phyloP scores from a whole-genome alignment of 2,888 invertebrate species.

The Chelonus formosanus region DNA sequence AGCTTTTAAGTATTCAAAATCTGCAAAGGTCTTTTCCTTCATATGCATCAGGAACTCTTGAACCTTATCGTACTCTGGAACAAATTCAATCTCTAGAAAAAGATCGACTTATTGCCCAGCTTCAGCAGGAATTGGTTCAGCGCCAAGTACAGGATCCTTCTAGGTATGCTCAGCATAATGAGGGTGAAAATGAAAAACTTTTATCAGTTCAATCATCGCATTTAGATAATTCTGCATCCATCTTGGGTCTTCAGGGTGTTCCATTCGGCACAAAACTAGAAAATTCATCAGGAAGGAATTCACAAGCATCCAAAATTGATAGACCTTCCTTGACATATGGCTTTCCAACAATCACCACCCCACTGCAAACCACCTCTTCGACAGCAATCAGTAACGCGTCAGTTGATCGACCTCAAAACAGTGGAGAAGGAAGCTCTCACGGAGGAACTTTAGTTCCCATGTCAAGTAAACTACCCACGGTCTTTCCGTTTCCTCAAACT shows the following conservation, averaged over 20 bases:
- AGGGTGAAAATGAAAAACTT: constrained; percentile 11
- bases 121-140: constrained; percentile 50
- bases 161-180: constrained; percentile 48
- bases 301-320: too few relatives aligned
- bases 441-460: constrained; percentile 38
- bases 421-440: constrained; percentile 35
- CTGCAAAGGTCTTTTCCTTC: constrained; percentile 29
- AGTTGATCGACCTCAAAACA: constrained; percentile 8
- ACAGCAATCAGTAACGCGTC: constrained; percentile 23
- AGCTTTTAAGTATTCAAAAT: constrained; percentile 9
- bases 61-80: constrained; percentile 47
- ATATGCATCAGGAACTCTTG: constrained; percentile 56
- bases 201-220: too few relatives aligned
- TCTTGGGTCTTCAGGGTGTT: too few relatives aligned
- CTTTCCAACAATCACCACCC: too few relatives aligned
- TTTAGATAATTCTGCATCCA: too few relatives aligned
- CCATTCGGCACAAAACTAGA: constrained; percentile 1
- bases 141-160: constrained; percentile 25
- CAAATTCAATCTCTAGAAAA: constrained; percentile 57
- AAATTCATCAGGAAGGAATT: constrained; percentile 4
- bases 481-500: constrained; percentile 46
- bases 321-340: too few relatives aligned
- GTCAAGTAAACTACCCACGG: constrained; percentile 30
- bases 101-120: constrained; percentile 54
- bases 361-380: too few relatives aligned